Conservation (phyloP, 2,113 vertebrate species). For the Tragelaphus imberbis region DNA sequence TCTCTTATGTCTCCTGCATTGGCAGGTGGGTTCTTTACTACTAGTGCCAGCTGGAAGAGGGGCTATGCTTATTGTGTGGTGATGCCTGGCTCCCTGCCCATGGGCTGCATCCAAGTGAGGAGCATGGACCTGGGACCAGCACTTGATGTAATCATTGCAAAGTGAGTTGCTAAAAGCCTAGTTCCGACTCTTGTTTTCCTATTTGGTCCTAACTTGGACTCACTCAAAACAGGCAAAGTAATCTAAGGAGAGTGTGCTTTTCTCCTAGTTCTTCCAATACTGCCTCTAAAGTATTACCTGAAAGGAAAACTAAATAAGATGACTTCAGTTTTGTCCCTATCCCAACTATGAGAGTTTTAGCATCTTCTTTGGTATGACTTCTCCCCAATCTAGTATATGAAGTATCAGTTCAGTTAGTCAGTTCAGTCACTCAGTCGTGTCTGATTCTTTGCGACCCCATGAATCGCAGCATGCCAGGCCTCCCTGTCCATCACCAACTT, state of each 20-base stretch:
- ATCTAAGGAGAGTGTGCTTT: not conserved
- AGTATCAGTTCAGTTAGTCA: not conserved
- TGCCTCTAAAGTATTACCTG: slow-evolving; percentile 7
- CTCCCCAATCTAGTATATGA: not conserved
- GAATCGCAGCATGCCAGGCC: no score
- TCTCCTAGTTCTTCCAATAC: not conserved
- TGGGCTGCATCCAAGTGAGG: not conserved
- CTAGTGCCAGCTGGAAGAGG: not conserved
- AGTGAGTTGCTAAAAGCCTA: not conserved
- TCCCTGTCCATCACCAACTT: no score
- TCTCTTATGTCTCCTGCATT: not conserved
- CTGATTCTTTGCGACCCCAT: no score
- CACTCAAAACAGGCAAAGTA: not conserved
- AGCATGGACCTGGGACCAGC: not conserved
- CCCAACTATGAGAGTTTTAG: not conserved
- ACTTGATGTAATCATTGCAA: not conserved
- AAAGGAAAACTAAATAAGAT: not conserved
- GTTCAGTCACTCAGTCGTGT: no score
- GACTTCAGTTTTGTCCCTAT: not conserved
- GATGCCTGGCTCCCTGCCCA: not conserved
- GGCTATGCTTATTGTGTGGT: not conserved
- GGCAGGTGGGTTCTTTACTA: not conserved
- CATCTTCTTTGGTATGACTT: not conserved
- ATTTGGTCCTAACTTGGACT: not conserved
- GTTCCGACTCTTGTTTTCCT: not conserved